These are phyloP conservation scores for Heliconius ethilla DNA, from an alignment of 2,888 invertebrate species.

Conservation along the genomic window DNA sequence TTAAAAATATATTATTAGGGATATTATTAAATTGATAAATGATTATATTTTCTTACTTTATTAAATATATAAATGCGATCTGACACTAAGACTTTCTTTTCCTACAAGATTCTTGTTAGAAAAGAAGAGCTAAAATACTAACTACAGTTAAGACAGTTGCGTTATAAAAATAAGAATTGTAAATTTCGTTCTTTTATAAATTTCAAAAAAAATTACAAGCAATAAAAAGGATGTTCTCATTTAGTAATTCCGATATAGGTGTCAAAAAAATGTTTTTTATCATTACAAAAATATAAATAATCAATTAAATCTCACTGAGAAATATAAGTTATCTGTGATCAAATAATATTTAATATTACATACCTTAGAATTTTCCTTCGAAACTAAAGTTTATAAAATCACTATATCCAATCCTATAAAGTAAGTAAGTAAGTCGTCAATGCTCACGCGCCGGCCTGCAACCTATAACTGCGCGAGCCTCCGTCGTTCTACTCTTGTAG, in stretches of 20 bases:
- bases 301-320: neutral
- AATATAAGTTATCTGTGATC: neutral
- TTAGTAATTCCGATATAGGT: neutral
- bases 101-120: too few species aligned
- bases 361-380: neutral
- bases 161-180: neutral
- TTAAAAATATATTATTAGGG: neutral
- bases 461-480: slow-evolving; percentile 46
- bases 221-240: neutral
- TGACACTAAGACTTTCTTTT: too few species aligned
- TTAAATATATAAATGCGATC: too few species aligned
- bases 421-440: slow-evolving; percentile 18
- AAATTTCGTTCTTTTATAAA: neutral
- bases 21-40: too few species aligned
- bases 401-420: neutral
- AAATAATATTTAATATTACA: neutral
- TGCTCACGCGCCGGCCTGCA: slow-evolving; percentile 45
- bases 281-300: neutral
- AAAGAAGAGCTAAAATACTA: neutral
- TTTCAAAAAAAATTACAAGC: neutral
- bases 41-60: too few species aligned
- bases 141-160: neutral
- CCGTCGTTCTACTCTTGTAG: slow-evolving; percentile 55
- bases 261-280: neutral
- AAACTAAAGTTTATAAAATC: neutral